Conservation (phyloP, 35 echinoderm and acorn worm species). For the Lytechinus pictus region DNA sequence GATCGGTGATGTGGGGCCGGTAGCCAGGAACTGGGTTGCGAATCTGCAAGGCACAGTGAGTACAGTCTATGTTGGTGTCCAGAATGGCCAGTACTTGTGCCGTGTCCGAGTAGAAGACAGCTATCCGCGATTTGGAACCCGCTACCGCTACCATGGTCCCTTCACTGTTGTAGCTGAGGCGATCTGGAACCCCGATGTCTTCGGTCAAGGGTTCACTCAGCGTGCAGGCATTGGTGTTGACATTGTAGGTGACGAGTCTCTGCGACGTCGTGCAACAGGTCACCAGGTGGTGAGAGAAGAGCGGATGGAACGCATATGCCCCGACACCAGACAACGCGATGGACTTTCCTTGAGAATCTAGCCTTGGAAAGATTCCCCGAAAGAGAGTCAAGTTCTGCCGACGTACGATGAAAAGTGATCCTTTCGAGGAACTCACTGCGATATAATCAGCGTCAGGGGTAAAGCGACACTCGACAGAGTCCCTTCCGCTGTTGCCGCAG, state of each 20-base stretch:
- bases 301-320: conserved; percentile 83
- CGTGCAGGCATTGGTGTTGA: conserved; percentile 56
- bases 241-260: conserved; percentile 59
- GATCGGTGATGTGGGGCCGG: conserved; percentile 63
- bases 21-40: conserved; percentile 47
- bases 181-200: conserved; percentile 63
- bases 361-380: conserved; percentile 61
- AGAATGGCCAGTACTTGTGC: conserved; percentile 53
- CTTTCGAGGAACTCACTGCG: conserved; percentile 76
- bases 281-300: conserved; percentile 65
- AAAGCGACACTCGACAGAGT: conserved; percentile 68
- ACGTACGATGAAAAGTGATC: conserved; percentile 80
- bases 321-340: conserved; percentile 55
- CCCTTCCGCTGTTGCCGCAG: conserved; percentile 44
- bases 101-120: conserved; percentile 55
- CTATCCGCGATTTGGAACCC: conserved; percentile 70
- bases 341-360: conserved; percentile 32
- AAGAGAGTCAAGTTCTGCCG: conserved; percentile 58
- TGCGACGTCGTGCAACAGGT: conserved; percentile 71
- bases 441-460: conserved; percentile 80
- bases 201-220: conserved; percentile 35
- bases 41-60: conserved; percentile 74
- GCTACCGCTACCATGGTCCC: conserved; percentile 76
- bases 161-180: conserved; percentile 76
- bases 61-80: conserved; percentile 74